Evolutionary conservation across 2,797 vertebrate genomes (phyloP).

Genomic region (Silurus aristotelis): DNA sequence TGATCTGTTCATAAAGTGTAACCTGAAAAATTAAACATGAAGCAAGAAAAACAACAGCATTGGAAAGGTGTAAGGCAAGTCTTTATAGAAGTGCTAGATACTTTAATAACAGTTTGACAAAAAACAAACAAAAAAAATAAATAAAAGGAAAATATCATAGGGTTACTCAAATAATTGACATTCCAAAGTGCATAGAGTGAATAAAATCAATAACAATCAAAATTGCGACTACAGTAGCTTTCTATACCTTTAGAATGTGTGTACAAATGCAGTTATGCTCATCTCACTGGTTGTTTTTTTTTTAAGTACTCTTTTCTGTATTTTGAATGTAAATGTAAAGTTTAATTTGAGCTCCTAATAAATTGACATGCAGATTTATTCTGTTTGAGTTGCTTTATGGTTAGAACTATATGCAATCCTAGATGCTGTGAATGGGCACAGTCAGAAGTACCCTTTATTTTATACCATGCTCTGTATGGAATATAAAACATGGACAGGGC

Average conservation of each 20-base stretch:
- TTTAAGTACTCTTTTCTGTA: not conserved
- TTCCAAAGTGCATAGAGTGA: conserved; percentile 14
- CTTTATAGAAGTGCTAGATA: too few species aligned
- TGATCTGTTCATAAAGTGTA: too few species aligned
- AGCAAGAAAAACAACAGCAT: too few species aligned
- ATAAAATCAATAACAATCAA: not conserved
- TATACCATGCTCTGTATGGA: not conserved
- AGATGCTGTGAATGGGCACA: conserved; percentile 29
- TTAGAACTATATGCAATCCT: conserved; percentile 41
- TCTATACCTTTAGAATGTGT: too few species aligned
- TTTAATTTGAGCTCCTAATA: not conserved
- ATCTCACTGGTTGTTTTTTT: too few species aligned
- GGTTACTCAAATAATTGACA: conserved; percentile 17
- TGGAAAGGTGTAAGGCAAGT: too few species aligned
- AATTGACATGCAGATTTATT: not conserved
- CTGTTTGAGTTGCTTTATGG: conserved; percentile 26
- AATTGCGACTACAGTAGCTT: too few species aligned
- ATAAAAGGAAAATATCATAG: conserved; percentile 2
- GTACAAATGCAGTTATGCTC: too few species aligned
- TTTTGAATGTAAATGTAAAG: not conserved
- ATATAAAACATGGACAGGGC: not conserved
- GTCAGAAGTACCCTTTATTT: not conserved
- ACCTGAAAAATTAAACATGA: too few species aligned
- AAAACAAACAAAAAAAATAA: conserved; percentile 21
- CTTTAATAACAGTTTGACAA: conserved; percentile 57